phyloP scores from a whole-genome alignment of 2,113 vertebrate genomes.

The Gymnocephalus cernua region DNA sequence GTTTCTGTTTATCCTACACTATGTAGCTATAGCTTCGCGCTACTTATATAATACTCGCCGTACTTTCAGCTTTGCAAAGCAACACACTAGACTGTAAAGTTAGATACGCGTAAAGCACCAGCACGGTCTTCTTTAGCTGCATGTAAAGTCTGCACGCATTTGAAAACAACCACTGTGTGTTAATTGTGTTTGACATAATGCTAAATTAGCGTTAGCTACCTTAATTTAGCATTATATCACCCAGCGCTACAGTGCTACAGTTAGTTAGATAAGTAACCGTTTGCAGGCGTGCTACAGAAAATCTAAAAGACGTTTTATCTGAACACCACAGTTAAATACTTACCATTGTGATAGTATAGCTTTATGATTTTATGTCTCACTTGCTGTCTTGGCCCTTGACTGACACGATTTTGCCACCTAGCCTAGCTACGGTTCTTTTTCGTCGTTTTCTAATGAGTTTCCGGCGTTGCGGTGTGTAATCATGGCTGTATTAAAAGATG shows the following conservation, averaged over 20 bases:
- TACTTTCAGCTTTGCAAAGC: not conserved
- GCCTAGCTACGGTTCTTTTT: constrained; percentile 8
- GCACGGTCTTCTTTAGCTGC: not conserved
- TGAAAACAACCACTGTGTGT: not conserved
- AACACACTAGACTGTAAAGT: too few relatives aligned
- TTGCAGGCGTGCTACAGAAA: fast-evolving
- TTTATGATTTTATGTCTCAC: not conserved
- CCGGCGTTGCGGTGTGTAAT: not conserved
- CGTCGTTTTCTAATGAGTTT: constrained; percentile 7
- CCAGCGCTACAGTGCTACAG: not conserved
- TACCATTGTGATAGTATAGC: constrained; percentile 57
- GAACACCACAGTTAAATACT: not conserved
- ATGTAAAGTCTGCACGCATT: fast-evolving
- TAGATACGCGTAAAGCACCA: not conserved
- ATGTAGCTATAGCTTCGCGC: too few relatives aligned
- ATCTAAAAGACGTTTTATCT: not conserved
- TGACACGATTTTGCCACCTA: constrained; percentile 25
- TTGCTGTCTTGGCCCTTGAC: not conserved
- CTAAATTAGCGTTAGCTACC: constrained; percentile 42
- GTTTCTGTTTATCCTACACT: too few relatives aligned
- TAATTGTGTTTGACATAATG: not conserved
- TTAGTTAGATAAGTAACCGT: not conserved
- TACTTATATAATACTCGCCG: not conserved
- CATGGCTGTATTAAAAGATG: not conserved
- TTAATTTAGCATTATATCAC: not conserved